Evolutionary conservation across 2,113 vertebrate species (phyloP).

Genomic region (Chascanopsetta lugubris): DNA sequence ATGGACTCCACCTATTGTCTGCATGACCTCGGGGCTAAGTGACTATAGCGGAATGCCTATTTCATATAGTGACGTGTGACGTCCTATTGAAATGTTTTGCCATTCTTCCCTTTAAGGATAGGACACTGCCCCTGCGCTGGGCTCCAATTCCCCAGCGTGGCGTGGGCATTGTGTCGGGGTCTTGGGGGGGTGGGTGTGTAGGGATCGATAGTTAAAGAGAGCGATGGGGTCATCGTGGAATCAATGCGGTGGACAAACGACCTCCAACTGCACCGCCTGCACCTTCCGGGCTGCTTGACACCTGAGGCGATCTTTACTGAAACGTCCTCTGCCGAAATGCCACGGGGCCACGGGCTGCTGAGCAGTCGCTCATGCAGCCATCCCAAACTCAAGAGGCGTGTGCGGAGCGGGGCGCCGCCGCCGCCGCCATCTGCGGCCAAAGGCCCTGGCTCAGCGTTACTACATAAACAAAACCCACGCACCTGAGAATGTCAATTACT

Average conservation of each 20-base stretch:
- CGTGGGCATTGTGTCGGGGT: constrained; percentile 63
- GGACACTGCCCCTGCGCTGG: constrained; percentile 46
- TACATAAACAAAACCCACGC: constrained; percentile 76
- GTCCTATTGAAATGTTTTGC: constrained; percentile 67
- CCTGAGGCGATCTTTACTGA: constrained; percentile 75
- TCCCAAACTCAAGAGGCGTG: constrained; percentile 67
- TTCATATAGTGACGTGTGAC: constrained; percentile 64
- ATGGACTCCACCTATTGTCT: constrained; percentile 47
- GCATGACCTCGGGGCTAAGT: constrained; percentile 64
- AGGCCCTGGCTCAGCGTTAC: constrained; percentile 68
- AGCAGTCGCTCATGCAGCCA: constrained; percentile 75
- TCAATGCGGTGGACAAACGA: constrained; percentile 75
- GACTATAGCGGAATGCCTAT: constrained; percentile 35
- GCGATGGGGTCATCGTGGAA: constrained; percentile 66
- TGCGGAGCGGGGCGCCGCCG: constrained; percentile 72
- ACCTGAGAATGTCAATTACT: constrained; percentile 78
- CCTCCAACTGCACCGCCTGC: constrained; percentile 67
- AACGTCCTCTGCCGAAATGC: constrained; percentile 79
- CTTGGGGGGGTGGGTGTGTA: too few relatives aligned
- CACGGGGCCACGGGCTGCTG: constrained; percentile 71
- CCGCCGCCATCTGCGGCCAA: constrained; percentile 62
- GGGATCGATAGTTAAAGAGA: constrained; percentile 74
- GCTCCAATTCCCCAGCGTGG: constrained; percentile 54
- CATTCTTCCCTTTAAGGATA: constrained; percentile 52
- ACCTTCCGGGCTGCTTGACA: constrained; percentile 70